These are phyloP conservation scores for Busseola fusca DNA, from an alignment of 2,888 invertebrate genomes.

Conservation along the genomic window DNA sequence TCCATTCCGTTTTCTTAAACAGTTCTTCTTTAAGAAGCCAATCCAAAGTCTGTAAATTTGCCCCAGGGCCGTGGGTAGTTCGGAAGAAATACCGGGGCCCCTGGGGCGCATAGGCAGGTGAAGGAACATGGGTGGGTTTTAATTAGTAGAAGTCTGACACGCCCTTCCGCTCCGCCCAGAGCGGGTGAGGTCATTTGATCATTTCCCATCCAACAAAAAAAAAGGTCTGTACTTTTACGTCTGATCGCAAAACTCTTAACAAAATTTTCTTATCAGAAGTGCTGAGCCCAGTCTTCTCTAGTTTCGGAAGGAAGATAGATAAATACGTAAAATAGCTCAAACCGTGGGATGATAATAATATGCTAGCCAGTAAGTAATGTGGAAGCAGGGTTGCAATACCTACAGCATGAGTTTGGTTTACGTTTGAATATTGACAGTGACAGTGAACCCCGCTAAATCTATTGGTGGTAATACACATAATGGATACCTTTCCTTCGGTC, in stretches of 20 bases:
- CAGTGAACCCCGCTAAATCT: not conserved
- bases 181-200: no score
- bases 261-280: not conserved
- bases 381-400: not conserved
- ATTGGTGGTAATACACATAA: not conserved
- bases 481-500: conserved; percentile 82
- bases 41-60: not conserved
- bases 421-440: not conserved
- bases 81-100: no score
- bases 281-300: no score
- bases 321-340: not conserved
- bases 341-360: not conserved
- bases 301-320: not conserved
- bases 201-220: no score
- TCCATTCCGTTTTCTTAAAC: not conserved
- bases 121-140: no score
- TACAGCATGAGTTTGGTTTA: no score
- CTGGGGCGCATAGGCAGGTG: no score
- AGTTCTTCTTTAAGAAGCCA: not conserved
- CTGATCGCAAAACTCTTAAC: not conserved
- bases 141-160: no score
- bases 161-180: no score
- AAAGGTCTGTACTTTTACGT: no score
- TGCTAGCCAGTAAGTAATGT: not conserved
- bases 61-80: no score